Evolutionary conservation across 2,797 vertebrate genomes (phyloP), one percentile per base, ranked within the genome.

Genomic region (Scolopax bukidnonensis): DNA sequence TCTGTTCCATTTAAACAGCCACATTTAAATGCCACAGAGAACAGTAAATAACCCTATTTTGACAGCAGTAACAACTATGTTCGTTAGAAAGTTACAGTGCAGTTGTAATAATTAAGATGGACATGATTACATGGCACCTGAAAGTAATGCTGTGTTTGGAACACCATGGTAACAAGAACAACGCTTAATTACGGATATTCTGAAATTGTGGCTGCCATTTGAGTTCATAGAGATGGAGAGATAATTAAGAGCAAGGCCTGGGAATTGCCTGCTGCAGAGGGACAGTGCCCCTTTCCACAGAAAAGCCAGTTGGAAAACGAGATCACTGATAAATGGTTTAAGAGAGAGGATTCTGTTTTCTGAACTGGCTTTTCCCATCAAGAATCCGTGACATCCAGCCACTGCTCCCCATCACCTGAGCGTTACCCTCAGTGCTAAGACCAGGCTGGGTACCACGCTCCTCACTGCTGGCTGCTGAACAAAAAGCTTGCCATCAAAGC

Each of bases 51-150:
- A 43, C 41, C 89, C 60, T 48, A 24, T 75, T 90, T 43, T 69
- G 88, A 95, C 93, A 95, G 85, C 70, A 70, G 20, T 87, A 84
- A 84, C 54, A 81, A 84, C 80, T 33, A 81, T 3, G 67, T 91
- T 88, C 89, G 88, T 91, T 16, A 88, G 57, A 90, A 91, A 82
- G 74, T 60, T 88, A 82, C 16, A 79, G 57, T 7, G 47, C 23
- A 36, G 36, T 94, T 73, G 32, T 61, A 95, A 87, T 96, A 95
- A 94, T 95, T 89, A 90, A 94, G 89, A 69, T 30, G 65, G 85
- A 47, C 59, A n/a, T 82, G 80, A 95, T 92, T 91, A 95, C 27
- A 96, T 0, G 4, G 77, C 95, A 96, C 77, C 79, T 88, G 87
- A 81, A 95, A 94, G 48, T 73, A 94, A 95, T 68, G 63, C 59